Evolutionary conservation across 2,113 vertebrate species (phyloP).

Genomic region (Athene cunicularia): DNA sequence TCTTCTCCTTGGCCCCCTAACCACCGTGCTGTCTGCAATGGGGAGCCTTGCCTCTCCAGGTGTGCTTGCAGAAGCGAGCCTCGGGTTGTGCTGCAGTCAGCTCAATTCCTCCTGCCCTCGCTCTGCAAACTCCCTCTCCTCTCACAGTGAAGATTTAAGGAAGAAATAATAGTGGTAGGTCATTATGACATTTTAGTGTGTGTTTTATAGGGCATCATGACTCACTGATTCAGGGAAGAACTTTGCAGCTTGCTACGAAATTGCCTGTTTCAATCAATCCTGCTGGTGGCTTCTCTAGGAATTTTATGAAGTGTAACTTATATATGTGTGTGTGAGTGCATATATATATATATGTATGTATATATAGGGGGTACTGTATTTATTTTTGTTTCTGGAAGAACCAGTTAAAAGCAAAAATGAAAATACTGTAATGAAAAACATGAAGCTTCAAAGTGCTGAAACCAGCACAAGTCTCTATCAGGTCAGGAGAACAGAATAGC

Average conservation of each 20-base stretch:
- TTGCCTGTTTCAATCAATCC: constrained; percentile 63
- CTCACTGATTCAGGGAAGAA: constrained; percentile 55
- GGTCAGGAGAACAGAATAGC: not conserved
- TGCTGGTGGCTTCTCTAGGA: not conserved
- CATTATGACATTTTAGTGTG: constrained; percentile 64
- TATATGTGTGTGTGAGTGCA: not conserved
- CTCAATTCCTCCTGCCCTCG: not conserved
- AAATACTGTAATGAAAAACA: not conserved
- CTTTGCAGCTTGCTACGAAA: constrained; percentile 27
- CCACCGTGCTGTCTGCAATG: fast-evolving
- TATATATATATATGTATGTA: not conserved
- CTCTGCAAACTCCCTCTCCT: not conserved
- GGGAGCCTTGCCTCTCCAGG: not conserved
- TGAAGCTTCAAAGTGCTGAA: not conserved
- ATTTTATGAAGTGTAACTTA: constrained; percentile 55
- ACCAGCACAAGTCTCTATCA: not conserved
- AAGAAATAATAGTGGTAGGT: constrained; percentile 45
- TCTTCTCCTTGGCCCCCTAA: not conserved
- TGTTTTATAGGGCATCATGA: constrained; percentile 61
- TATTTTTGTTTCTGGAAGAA: constrained; percentile 4
- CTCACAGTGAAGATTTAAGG: not conserved
- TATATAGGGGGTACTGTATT: not conserved
- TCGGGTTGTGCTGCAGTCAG: not conserved
- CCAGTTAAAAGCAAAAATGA: not conserved
- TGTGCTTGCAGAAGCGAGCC: fast-evolving